Base-by-base conservation (phyloP, 2,888 invertebrate genomes). In the Melanchra persicariae region DNA sequence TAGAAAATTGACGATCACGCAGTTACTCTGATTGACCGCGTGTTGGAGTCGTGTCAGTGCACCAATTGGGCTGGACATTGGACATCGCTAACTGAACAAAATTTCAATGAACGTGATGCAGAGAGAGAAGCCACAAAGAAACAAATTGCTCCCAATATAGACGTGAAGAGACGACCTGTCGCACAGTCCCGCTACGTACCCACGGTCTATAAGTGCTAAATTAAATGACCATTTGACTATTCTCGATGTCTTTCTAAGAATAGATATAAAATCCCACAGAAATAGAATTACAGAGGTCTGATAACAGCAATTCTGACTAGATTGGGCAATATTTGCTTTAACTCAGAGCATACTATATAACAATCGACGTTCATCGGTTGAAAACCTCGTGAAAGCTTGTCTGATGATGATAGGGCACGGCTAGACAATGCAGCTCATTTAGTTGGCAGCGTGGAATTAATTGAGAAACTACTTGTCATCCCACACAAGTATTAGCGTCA, bases 121-220 rank as follows among this genome's bases (percentile, higher is more conserved):
- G 68, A 72, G 75, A 75, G 70, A 74, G 75, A 71, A 70, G 68
- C 58, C 67, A 81, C 70, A 81, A 80, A 78, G 60, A 62, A 34
- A 76, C 59, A 68, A 82, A 85, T 83, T 82, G 77, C 40, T 68
- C 61, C 68, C 70, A 79, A 82, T 82, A 85, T 82, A 82, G 71
- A 62, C 61, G 37, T 74, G 72, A 58, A 71, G 26, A 60, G 71
- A 62, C 15, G 61, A 58, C 5, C 45, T 68, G 69, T 2, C 47
- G 30, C 43, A 37, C 73, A 37, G 43, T 4, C 26, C 26, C 45
- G 77, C 51, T 7, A 0, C 9, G 37, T 59, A 34, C 58, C 45
- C 24, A 69, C 70, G 70, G 19, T 26, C 43, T 61, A 17, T 15
- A 69, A 24, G n/a, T 22, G 49, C 19, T 61, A 15, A 22, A 49